A percentile compares a stretch with the other conserved stretches of the same genome.
Evolutionary conservation across 1,140 invertebrate genomes (phyloP).

Genomic region (Ips typographus): DNA sequence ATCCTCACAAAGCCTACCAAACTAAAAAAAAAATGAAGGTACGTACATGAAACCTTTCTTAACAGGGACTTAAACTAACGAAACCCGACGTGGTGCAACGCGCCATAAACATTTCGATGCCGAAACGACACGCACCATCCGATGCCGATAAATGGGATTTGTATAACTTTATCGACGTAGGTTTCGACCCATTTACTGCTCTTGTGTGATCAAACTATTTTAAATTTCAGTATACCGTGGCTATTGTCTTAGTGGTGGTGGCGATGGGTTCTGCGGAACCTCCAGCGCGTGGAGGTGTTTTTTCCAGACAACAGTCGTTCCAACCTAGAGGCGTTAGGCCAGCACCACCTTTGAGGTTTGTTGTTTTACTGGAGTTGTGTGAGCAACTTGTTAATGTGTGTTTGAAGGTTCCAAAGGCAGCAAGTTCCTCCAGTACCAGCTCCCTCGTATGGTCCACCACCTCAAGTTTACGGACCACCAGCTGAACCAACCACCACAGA

Average conservation of each 20-base stretch:
- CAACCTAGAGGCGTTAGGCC: slow-evolving; percentile 46
- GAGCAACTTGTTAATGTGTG: no score
- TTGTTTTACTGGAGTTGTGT: no score
- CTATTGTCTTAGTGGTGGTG: slow-evolving; percentile 43
- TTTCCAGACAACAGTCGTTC: slow-evolving; percentile 43
- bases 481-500: slow-evolving; percentile 39
- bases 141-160: slow-evolving; percentile 41
- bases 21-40: slow-evolving; percentile 43
- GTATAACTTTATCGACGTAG: slow-evolving; percentile 41
- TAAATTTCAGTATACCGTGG: slow-evolving; percentile 41
- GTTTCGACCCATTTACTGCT: slow-evolving; percentile 22
- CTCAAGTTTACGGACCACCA: slow-evolving; percentile 43
- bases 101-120: slow-evolving; percentile 31
- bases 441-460: slow-evolving; percentile 43
- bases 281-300: slow-evolving; percentile 35
- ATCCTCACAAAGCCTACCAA: neutral
- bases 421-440: slow-evolving; percentile 35
- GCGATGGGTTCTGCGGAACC: slow-evolving; percentile 45
- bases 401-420: slow-evolving; percentile 24
- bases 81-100: slow-evolving; percentile 28
- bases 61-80: slow-evolving; percentile 18
- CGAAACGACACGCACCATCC: slow-evolving; percentile 35
- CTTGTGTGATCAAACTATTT: neutral
- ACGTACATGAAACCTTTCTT: slow-evolving; percentile 32
- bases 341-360: slow-evolving; percentile 35